A percentile compares a stretch with the other conserved stretches of the same genome.
Evolutionary conservation across 2,888 invertebrate species (phyloP).

Genomic region (Pimpla rufipes): DNA sequence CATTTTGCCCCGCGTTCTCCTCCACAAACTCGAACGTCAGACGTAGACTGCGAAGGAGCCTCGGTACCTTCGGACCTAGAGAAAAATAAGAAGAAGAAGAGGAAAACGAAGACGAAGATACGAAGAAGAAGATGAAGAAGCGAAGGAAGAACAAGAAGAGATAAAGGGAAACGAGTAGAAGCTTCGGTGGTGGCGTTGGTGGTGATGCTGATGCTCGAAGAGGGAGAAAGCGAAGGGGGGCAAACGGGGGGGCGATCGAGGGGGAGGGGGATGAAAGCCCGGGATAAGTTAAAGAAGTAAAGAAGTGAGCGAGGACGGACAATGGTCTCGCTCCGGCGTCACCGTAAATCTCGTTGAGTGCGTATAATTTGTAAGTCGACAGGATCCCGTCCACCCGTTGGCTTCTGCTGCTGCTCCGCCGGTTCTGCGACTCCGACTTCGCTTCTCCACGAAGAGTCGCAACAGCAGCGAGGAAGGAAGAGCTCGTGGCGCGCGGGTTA

Average conservation of each 20-base stretch:
- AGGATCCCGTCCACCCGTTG: conserved; percentile 74
- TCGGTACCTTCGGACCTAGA: conserved; percentile 14
- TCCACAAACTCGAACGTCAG: conserved; percentile 23
- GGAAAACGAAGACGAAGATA: no score
- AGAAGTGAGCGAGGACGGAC: conserved; percentile 83
- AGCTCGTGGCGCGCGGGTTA: conserved; percentile 44
- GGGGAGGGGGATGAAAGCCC: conserved; percentile 68
- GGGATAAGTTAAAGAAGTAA: conserved; percentile 76
- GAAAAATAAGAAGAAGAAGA: conserved; percentile 29
- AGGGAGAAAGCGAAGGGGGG: conserved; percentile 23
- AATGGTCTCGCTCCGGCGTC: conserved; percentile 85
- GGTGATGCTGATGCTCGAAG: conserved; percentile 32
- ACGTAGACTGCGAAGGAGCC: conserved; percentile 25
- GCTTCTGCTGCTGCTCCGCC: conserved; percentile 63
- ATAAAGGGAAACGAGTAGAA: conserved; percentile 58
- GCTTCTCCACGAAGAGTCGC: conserved; percentile 57
- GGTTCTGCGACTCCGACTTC: conserved; percentile 62
- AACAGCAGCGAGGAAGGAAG: not conserved
- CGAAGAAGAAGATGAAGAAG: no score
- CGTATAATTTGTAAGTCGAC: conserved; percentile 85
- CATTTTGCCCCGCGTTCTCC: no score
- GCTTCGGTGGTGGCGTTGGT: conserved; percentile 40
- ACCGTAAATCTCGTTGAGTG: conserved; percentile 85
- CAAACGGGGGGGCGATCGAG: not conserved
- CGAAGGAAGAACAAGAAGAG: conserved; percentile 47